Evolutionary conservation across 2,797 vertebrate species (phyloP).

Genomic region (Sylvia borin): DNA sequence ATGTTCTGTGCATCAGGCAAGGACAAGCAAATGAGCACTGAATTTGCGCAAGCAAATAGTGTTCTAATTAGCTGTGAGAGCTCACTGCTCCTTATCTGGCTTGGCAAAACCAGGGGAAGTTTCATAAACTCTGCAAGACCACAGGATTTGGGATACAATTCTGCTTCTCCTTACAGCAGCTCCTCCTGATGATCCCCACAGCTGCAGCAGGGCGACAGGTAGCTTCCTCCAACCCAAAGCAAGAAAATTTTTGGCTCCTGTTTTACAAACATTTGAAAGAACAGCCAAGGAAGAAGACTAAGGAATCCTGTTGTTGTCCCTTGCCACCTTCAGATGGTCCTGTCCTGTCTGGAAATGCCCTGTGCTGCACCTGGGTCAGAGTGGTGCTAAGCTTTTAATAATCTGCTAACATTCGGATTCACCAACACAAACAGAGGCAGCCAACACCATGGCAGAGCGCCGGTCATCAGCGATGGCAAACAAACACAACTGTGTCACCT

Average conservation of each 20-base stretch:
- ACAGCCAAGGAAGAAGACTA: not conserved
- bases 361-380: not conserved
- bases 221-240: not conserved
- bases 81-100: not conserved
- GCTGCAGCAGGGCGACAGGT: not conserved
- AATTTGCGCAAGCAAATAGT: not conserved
- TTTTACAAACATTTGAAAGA: not conserved
- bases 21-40: not conserved
- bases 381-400: not conserved
- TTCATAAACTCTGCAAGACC: not conserved
- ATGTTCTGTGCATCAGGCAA: not conserved
- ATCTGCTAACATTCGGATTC: fast-evolving
- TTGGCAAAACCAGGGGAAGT: not conserved
- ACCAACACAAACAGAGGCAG: not conserved
- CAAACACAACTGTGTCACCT: not conserved
- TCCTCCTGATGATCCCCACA: not conserved
- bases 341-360: not conserved
- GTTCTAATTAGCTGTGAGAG: not conserved
- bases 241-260: not conserved
- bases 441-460: not conserved
- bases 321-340: not conserved
- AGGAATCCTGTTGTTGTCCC: not conserved
- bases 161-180: not conserved
- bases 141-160: not conserved
- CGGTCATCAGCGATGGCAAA: not conserved